Evolutionary conservation across 1,140 invertebrate species (phyloP).

Genomic region (Bicyclus anynana): DNA sequence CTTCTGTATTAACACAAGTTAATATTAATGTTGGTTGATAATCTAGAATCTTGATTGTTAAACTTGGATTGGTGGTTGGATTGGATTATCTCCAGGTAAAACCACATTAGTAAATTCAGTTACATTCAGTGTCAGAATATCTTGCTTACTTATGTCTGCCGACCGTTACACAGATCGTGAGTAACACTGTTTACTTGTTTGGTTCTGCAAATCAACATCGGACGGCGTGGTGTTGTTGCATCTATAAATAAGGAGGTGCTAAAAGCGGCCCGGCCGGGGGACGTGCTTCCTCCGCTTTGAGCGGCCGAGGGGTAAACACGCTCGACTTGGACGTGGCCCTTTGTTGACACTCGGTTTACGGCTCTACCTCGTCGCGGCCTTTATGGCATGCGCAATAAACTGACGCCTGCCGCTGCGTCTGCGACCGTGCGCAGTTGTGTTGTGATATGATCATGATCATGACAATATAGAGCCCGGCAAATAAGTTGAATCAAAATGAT

Average conservation of each 20-base stretch:
- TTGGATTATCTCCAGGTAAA: too few relatives aligned
- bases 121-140: not conserved
- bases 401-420: slow-evolving; percentile 22
- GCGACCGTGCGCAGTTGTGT: slow-evolving; percentile 3
- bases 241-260: slow-evolving; percentile 76
- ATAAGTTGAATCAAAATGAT: too few relatives aligned
- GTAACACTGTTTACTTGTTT: slow-evolving; percentile 58
- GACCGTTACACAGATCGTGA: slow-evolving; percentile 35
- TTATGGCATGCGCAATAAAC: slow-evolving; percentile 54
- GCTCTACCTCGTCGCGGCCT: slow-evolving; percentile 45
- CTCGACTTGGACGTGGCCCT: slow-evolving; percentile 50
- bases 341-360: slow-evolving; percentile 70
- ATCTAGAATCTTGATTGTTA: too few relatives aligned
- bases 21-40: too few relatives aligned
- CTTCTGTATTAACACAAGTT: too few relatives aligned
- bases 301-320: slow-evolving; percentile 65
- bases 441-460: slow-evolving; percentile 3
- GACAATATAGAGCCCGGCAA: not conserved
- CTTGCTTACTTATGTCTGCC: slow-evolving; percentile 11
- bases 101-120: not conserved
- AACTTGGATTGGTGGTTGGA: too few relatives aligned
- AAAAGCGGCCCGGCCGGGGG: slow-evolving; percentile 67
- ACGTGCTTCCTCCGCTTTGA: slow-evolving; percentile 70
- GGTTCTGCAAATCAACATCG: slow-evolving; percentile 65
- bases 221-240: slow-evolving; percentile 55